Conservation (phyloP, 2,113 vertebrate species). For the Campylomormyrus tamandua region DNA sequence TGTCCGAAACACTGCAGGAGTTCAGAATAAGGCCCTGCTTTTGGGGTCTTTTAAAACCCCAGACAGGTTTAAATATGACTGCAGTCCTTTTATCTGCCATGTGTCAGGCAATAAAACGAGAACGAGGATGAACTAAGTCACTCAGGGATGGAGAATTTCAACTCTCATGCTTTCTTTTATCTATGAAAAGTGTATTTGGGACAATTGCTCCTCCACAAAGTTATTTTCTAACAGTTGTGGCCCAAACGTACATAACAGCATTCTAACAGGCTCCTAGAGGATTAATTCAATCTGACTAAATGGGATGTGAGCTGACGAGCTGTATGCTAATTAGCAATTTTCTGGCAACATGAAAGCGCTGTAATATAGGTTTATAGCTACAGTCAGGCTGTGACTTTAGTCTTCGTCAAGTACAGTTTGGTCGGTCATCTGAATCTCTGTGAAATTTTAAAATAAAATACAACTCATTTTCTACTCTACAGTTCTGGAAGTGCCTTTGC, state of each 20-base stretch:
- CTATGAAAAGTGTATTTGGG: neutral
- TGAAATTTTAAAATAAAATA: neutral
- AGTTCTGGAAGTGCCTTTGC: slow-evolving; percentile 5
- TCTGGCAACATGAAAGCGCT: neutral
- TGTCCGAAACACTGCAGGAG: no score
- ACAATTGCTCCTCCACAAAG: neutral
- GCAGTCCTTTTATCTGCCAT: neutral
- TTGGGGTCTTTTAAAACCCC: neutral
- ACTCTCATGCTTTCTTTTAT: neutral
- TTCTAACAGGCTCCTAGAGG: neutral
- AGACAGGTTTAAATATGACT: neutral
- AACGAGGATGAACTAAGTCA: neutral
- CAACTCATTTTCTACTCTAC: neutral
- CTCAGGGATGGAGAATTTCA: neutral
- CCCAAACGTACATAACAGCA: neutral
- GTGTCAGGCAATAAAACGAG: neutral
- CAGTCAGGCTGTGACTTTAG: neutral
- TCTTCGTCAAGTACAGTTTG: neutral
- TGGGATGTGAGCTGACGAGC: neutral
- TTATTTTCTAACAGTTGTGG: neutral
- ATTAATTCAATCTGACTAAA: neutral
- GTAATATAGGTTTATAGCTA: neutral
- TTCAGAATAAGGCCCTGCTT: neutral
- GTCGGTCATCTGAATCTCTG: neutral
- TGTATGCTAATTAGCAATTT: neutral